Percentiles rank a stretch among this genome's conserved stretches.
Evolutionary conservation across 2,888 invertebrate genomes (phyloP).

Genomic region (Melinaea marsaeus): DNA sequence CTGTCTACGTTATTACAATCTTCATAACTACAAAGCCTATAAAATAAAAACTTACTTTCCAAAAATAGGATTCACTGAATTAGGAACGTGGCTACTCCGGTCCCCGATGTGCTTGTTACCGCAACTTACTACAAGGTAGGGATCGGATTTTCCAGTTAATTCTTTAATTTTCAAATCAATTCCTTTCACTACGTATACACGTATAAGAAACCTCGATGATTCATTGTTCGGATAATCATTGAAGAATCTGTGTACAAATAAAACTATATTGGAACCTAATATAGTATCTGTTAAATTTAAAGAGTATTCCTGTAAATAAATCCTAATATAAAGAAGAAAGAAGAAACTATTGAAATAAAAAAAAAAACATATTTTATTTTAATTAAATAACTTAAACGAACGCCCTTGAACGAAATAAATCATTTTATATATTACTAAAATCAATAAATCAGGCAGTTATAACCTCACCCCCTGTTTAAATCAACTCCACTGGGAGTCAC

Average conservation of each 20-base stretch:
- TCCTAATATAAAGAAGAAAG: no score
- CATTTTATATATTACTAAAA: not conserved
- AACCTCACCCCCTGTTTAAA: slow-evolving; percentile 69
- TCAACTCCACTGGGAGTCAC: slow-evolving; percentile 73
- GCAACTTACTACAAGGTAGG: slow-evolving; percentile 84
- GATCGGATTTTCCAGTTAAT: slow-evolving; percentile 84
- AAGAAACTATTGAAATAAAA: no score
- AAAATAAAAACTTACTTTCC: slow-evolving; percentile 78
- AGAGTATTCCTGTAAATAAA: no score
- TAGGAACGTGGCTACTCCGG: slow-evolving; percentile 82
- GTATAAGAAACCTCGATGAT: slow-evolving; percentile 80
- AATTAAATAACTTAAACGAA: not conserved
- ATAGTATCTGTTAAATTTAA: no score
- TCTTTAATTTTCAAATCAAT: slow-evolving; percentile 85
- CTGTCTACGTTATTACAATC: not conserved
- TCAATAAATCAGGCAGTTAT: not conserved
- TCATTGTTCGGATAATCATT: slow-evolving; percentile 80
- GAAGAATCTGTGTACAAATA: slow-evolving; percentile 64
- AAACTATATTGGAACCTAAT: not conserved
- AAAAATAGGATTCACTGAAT: slow-evolving; percentile 89
- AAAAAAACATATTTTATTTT: no score
- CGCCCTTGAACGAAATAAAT: not conserved
- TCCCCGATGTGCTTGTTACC: slow-evolving; percentile 80
- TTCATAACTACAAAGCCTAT: not conserved
- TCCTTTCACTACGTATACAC: slow-evolving; percentile 88